These are phyloP conservation scores for Archivesica marissinica DNA, from an alignment of 1,140 invertebrate genomes.

Conservation along the genomic window DNA sequence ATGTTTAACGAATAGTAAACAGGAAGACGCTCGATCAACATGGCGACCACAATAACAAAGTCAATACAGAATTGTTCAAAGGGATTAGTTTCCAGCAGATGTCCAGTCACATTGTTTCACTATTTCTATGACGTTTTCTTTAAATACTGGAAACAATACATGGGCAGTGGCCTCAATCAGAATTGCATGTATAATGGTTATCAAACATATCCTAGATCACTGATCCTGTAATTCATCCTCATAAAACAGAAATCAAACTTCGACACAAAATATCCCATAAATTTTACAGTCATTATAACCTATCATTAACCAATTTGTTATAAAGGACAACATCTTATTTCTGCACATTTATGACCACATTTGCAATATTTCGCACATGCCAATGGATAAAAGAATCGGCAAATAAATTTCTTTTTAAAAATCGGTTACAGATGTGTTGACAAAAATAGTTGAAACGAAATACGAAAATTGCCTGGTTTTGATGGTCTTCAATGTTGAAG, in stretches of 20 bases:
- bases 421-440: constrained; percentile 10
- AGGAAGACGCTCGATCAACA: too few relatives aligned
- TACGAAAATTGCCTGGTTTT: not conserved
- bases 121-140: too few relatives aligned
- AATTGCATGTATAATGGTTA: not conserved
- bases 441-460: constrained; percentile 21
- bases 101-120: too few relatives aligned
- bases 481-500: not conserved
- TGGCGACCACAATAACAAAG: too few relatives aligned
- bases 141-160: constrained; percentile 1
- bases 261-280: constrained; percentile 22
- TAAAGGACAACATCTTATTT: constrained; percentile 23
- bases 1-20: too few relatives aligned
- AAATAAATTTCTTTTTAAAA: constrained; percentile 38
- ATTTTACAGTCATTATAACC: not conserved
- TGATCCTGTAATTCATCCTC: constrained; percentile 7
- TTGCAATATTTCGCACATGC: constrained; percentile 40
- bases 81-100: too few relatives aligned
- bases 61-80: too few relatives aligned
- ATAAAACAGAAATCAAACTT: constrained; percentile 34
- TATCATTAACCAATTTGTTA: constrained; percentile 42
- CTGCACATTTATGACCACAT: constrained; percentile 8
- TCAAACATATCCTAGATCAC: not conserved
- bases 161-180: not conserved
- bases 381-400: constrained; percentile 5